phyloP scores from a whole-genome alignment of 2,888 invertebrate species.

The Tetranychus piercei region DNA sequence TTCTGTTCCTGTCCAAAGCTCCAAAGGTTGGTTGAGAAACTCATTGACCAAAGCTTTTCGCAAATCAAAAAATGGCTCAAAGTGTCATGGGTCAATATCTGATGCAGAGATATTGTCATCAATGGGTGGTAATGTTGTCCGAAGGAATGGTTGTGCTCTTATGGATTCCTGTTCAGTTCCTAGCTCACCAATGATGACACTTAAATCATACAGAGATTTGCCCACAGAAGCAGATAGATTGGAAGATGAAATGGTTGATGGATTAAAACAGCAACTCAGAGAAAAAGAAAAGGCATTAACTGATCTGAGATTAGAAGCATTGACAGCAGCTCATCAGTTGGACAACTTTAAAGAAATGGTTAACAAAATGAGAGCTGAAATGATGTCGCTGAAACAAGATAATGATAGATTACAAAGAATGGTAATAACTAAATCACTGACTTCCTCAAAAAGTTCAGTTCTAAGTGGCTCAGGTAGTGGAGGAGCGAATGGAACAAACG shows the following conservation, averaged over 20 bases:
- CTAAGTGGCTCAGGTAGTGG: constrained; percentile 5
- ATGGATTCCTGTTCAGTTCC: constrained; percentile 20
- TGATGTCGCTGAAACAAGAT: constrained; percentile 87
- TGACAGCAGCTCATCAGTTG: constrained; percentile 88
- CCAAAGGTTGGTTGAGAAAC: constrained; percentile 59
- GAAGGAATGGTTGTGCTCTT: background rate
- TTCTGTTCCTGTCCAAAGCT: background rate
- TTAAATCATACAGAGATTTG: constrained; percentile 1
- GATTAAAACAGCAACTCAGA: constrained; percentile 72
- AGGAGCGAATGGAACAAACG: background rate
- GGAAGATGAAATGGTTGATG: constrained; percentile 38
- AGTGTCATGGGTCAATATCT: constrained; percentile 33
- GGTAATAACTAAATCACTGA: constrained; percentile 41
- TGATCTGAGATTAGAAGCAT: constrained; percentile 83
- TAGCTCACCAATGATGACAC: constrained; percentile 36
- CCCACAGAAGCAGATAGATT: background rate
- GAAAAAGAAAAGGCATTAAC: constrained; percentile 91
- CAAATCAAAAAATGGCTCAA: constrained; percentile 27
- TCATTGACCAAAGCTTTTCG: constrained; percentile 93
- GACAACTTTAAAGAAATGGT: constrained; percentile 90
- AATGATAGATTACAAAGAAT: constrained; percentile 79
- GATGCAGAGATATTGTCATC: constrained; percentile 37
- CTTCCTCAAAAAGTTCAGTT: constrained; percentile 41
- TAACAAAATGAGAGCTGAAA: constrained; percentile 90
- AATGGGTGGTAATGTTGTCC: constrained; percentile 15